Evolutionary conservation across 2,113 vertebrate species (phyloP).

Genomic region (Camelus bactrianus): DNA sequence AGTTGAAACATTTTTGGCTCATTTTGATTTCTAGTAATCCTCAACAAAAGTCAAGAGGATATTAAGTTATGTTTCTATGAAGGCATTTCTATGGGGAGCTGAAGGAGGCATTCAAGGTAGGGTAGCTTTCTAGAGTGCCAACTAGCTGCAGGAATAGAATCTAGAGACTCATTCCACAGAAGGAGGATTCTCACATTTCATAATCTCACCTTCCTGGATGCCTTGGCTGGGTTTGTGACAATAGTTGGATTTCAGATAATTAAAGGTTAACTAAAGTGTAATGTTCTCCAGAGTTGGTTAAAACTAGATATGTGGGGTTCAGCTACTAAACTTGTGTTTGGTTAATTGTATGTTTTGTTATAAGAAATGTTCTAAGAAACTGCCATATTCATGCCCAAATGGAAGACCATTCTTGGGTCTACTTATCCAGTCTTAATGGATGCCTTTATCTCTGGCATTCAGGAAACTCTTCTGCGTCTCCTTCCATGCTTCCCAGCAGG

Average conservation of each 20-base stretch:
- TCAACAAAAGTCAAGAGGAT: neutral
- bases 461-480: neutral
- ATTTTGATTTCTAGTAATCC: neutral
- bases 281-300: constrained; percentile 44
- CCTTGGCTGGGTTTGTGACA: neutral
- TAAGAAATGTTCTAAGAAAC: constrained; percentile 30
- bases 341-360: constrained; percentile 25
- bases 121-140: neutral
- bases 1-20: neutral
- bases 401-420: neutral
- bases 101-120: neutral
- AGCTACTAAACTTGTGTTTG: constrained; percentile 40
- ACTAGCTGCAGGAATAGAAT: neutral
- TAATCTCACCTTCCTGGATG: neutral
- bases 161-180: neutral
- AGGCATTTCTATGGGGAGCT: neutral
- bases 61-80: neutral
- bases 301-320: neutral
- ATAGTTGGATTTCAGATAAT: neutral
- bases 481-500: neutral
- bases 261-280: neutral
- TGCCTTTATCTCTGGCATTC: neutral
- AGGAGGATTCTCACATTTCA: neutral
- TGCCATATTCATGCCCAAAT: neutral
- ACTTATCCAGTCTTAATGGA: neutral